Evolutionary conservation across 2,797 vertebrate species (phyloP).

Genomic region (Momotus momota): DNA sequence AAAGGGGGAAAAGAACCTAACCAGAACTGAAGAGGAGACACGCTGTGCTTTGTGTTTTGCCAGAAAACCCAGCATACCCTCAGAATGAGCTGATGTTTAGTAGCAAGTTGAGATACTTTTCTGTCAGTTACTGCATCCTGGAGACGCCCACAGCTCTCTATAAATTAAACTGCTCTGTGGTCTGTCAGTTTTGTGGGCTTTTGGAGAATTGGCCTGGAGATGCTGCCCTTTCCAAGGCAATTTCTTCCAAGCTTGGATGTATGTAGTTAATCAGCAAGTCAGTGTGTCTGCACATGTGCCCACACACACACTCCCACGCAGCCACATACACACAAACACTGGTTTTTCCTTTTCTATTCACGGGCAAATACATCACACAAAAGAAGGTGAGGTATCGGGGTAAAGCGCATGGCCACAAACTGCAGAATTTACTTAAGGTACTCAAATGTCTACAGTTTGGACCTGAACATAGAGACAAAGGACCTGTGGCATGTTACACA

Average conservation of each 20-base stretch:
- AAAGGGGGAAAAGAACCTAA: not conserved
- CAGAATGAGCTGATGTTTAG: not conserved
- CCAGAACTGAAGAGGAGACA: not conserved
- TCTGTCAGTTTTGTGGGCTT: not conserved
- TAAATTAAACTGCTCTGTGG: not conserved
- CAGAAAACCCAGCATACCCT: not conserved
- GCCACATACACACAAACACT: too few species aligned
- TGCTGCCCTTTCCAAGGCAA: not conserved
- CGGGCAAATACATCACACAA: not conserved
- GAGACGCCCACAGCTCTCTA: not conserved
- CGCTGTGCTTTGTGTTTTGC: not conserved
- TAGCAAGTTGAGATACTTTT: not conserved
- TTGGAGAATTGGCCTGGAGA: not conserved
- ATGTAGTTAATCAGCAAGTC: not conserved
- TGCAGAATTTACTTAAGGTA: not conserved
- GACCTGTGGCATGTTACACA: too few species aligned
- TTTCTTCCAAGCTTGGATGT: not conserved
- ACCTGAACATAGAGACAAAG: not conserved
- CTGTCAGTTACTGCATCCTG: not conserved
- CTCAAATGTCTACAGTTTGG: not conserved
- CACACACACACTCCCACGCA: rapidly evolving
- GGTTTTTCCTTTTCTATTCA: not conserved
- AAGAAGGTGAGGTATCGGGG: not conserved
- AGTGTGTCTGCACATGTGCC: not conserved
- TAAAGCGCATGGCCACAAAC: not conserved